phyloP scores from a whole-genome alignment of 2,888 invertebrate genomes.

The Limnephilus marmoratus region DNA sequence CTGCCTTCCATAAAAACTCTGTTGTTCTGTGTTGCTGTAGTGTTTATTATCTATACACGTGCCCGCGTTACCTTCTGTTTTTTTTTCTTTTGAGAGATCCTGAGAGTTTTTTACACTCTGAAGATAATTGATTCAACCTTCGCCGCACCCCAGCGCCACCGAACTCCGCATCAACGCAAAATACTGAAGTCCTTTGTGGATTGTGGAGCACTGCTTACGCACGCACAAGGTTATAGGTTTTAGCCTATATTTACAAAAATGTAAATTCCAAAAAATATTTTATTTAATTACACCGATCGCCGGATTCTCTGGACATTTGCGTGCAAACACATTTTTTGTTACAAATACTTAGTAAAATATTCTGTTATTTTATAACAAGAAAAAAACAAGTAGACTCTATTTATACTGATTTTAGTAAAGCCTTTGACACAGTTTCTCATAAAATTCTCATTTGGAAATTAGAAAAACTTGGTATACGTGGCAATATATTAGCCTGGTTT shows the following conservation, averaged over 20 bases:
- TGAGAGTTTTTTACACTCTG: background rate
- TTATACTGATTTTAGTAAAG: too few relatives aligned
- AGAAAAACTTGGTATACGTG: too few relatives aligned
- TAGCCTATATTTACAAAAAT: background rate
- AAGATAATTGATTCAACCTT: slow-evolving; percentile 46
- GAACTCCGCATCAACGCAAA: background rate
- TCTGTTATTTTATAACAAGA: background rate
- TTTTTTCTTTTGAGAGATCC: background rate
- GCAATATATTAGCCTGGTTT: too few relatives aligned
- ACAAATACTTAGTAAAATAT: background rate
- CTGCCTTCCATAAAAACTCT: background rate
- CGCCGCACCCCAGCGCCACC: slow-evolving; percentile 38
- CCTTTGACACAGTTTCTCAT: too few relatives aligned
- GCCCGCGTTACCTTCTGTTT: background rate
- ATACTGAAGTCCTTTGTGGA: background rate
- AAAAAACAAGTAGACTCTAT: too few relatives aligned
- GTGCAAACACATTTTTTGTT: background rate
- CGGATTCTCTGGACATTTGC: background rate
- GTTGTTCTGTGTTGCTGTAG: background rate
- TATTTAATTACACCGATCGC: background rate
- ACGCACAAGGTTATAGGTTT: background rate
- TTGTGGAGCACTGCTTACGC: background rate
- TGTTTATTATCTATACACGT: background rate
- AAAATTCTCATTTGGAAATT: too few relatives aligned
- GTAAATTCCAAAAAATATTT: background rate